Percentiles rank a stretch among this genome's conserved stretches.
Evolutionary conservation across 2,888 invertebrate species (phyloP).

Genomic region (Pterostichus niger): DNA sequence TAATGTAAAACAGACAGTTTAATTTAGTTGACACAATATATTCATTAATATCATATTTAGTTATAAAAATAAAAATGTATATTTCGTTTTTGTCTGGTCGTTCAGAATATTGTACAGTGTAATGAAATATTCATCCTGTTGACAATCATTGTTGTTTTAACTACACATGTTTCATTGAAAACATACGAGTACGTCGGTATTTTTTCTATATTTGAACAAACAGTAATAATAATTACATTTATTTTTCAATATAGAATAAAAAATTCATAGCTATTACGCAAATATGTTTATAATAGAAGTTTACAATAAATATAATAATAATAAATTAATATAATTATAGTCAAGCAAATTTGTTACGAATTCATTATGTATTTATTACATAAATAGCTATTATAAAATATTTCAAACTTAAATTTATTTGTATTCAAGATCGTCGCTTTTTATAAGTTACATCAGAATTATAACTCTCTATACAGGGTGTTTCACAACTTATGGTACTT

Average conservation of each 20-base stretch:
- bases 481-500: too few species aligned
- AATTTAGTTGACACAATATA: slow-evolving; percentile 35
- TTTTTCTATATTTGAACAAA: slow-evolving; percentile 6
- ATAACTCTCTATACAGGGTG: too few species aligned
- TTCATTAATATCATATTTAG: slow-evolving; percentile 21
- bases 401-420: too few species aligned
- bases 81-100: background rate
- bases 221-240: slow-evolving; percentile 6
- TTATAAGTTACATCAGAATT: too few species aligned
- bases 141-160: slow-evolving; percentile 11
- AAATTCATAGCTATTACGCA: background rate
- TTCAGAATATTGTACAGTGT: background rate
- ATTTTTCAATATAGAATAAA: background rate
- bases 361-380: too few species aligned
- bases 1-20: slow-evolving; percentile 9
- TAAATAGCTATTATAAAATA: too few species aligned
- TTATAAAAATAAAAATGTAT: background rate
- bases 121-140: background rate
- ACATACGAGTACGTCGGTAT: background rate
- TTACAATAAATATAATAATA: too few species aligned
- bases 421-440: too few species aligned
- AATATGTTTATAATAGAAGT: background rate
- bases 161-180: slow-evolving; percentile 23
- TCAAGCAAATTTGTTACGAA: too few species aligned
- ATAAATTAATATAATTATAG: too few species aligned